Percentiles rank a stretch among this genome's conserved stretches.
phyloP scores from a whole-genome alignment of 2,113 vertebrate genomes.

The Thinocorus orbignyianus region DNA sequence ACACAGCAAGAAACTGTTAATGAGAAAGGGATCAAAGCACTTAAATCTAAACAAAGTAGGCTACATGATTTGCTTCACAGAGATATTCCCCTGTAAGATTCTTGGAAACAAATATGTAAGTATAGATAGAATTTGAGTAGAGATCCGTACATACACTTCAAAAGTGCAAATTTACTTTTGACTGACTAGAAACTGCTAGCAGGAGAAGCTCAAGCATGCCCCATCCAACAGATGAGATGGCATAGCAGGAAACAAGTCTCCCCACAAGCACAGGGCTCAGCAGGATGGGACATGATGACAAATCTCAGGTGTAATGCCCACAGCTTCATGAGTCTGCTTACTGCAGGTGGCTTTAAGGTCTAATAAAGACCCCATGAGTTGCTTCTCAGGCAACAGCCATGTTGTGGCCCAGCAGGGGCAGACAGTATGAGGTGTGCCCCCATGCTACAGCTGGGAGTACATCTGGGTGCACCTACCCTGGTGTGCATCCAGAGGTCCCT shows the following conservation, averaged over 20 bases:
- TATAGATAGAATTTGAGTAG: not conserved
- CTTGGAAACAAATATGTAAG: not conserved
- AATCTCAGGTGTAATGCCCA: not conserved
- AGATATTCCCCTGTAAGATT: not conserved
- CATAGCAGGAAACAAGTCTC: not conserved
- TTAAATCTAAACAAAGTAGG: not conserved
- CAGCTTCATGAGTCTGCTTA: not conserved
- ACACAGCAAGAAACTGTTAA: conserved; percentile 21
- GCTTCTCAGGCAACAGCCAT: not conserved
- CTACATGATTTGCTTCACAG: not conserved
- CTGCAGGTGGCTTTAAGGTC: not conserved
- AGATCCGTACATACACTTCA: not conserved
- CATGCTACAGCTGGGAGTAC: not conserved
- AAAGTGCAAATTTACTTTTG: not conserved
- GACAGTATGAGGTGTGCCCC: not conserved
- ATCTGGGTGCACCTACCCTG: not conserved
- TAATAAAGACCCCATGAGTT: not conserved
- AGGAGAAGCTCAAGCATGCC: not conserved
- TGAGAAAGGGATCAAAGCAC: conserved; percentile 1
- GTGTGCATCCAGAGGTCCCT: not conserved
- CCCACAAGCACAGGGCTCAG: not conserved
- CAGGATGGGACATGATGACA: not conserved
- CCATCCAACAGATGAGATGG: not conserved
- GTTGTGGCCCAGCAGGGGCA: not conserved
- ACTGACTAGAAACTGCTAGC: not conserved